Conservation (phyloP, 2,797 vertebrate genomes). For the Platalea minor region DNA sequence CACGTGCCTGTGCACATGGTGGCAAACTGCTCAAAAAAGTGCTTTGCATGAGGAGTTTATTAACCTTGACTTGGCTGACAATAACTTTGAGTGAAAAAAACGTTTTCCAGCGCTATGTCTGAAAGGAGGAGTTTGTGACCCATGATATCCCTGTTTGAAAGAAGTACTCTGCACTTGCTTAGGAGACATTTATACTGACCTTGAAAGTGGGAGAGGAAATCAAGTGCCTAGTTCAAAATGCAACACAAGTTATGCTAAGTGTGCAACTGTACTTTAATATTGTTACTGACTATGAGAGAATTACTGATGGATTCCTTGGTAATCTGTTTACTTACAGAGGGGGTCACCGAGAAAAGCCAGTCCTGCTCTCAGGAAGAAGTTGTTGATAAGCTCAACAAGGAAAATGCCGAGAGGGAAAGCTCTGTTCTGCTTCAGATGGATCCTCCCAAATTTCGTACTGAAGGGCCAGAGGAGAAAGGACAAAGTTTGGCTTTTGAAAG, state of each 20-base stretch:
- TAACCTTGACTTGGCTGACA: neutral
- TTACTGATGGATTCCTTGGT: slow-evolving; percentile 5
- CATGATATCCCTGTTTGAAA: neutral
- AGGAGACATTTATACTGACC: neutral
- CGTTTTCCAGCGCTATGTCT: neutral
- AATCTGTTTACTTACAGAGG: slow-evolving; percentile 72
- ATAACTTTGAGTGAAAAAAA: neutral
- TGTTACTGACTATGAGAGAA: neutral
- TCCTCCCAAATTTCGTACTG: neutral
- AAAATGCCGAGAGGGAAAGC: slow-evolving; percentile 76
- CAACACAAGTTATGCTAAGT: neutral
- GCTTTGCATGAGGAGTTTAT: neutral
- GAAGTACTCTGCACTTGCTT: neutral
- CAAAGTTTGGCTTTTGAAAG: neutral
- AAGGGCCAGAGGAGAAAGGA: neutral
- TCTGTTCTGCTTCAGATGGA: slow-evolving; percentile 20
- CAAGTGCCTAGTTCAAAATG: neutral
- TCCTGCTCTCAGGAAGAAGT: slow-evolving; percentile 73
- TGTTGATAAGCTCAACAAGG: slow-evolving; percentile 83
- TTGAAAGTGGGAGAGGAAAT: neutral
- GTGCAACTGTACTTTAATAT: neutral
- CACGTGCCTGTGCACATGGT: neutral
- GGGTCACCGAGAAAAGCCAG: slow-evolving; percentile 72
- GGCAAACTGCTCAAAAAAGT: neutral
- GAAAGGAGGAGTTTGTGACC: neutral